Percentiles rank a stretch among this genome's conserved stretches.
Conservation (phyloP, 1,140 invertebrate genomes). For the Helicoverpa zea region DNA sequence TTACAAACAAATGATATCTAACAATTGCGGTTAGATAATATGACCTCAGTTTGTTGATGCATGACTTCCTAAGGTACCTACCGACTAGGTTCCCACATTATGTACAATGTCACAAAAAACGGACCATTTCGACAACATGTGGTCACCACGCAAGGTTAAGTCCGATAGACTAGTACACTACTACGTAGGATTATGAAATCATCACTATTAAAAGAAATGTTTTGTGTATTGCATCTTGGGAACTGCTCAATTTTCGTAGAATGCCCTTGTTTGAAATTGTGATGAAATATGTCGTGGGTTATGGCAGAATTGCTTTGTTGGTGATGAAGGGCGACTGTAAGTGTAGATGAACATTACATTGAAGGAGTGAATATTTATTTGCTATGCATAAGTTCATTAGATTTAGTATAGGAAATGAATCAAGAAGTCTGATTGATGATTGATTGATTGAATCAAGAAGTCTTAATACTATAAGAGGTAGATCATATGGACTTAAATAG, state of each 20-base stretch:
- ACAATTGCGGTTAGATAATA: conserved; percentile 40
- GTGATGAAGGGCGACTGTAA: too few species aligned
- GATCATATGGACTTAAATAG: too few species aligned
- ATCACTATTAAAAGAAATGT: conserved; percentile 48
- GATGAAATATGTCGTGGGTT: background rate
- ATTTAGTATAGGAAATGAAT: too few species aligned
- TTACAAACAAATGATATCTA: conserved; percentile 40
- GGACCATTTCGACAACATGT: conserved; percentile 71
- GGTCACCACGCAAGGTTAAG: conserved; percentile 72
- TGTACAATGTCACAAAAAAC: conserved; percentile 65
- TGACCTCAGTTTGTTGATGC: conserved; percentile 49
- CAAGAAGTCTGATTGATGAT: too few species aligned
- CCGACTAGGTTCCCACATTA: conserved; percentile 70
- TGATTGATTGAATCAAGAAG: too few species aligned
- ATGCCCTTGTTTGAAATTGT: background rate
- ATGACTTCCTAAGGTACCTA: conserved; percentile 55
- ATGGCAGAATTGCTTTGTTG: too few species aligned
- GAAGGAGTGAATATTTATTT: too few species aligned
- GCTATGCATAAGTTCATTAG: too few species aligned
- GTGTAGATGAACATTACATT: too few species aligned
- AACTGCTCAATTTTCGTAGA: background rate
- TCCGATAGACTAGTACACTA: conserved; percentile 21
- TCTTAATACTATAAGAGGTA: too few species aligned
- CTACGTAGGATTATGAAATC: conserved; percentile 44
- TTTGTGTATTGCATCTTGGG: conserved; percentile 41